These are phyloP conservation scores for Lepidostoma basale DNA, from an alignment of 1,140 invertebrate species.

Conservation along the genomic window DNA sequence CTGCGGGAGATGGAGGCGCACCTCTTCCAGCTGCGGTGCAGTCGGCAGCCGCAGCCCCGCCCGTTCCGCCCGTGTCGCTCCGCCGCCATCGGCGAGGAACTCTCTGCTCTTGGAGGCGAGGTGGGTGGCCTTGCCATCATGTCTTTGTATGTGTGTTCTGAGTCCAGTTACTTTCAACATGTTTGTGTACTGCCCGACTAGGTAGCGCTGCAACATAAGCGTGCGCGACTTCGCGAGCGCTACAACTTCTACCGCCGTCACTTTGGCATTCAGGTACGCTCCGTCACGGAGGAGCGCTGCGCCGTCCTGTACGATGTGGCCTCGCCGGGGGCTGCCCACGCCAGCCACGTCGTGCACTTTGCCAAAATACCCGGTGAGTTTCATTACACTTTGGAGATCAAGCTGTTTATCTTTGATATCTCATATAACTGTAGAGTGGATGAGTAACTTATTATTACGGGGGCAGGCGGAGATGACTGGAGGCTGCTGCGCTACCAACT, in stretches of 20 bases:
- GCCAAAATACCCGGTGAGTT: not conserved
- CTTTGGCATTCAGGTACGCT: slow-evolving; percentile 5
- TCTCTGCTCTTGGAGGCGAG: slow-evolving; percentile 1
- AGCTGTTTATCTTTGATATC: not conserved
- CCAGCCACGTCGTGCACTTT: not conserved
- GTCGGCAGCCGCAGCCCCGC: slow-evolving; percentile 1
- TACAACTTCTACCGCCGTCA: not conserved
- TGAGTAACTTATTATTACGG: slow-evolving; percentile 59
- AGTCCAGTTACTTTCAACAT: not conserved
- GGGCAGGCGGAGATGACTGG: slow-evolving; percentile 6
- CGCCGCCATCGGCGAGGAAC: slow-evolving; percentile 9
- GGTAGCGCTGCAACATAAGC: slow-evolving; percentile 11
- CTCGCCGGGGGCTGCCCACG: not conserved
- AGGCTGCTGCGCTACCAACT: not conserved
- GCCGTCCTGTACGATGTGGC: not conserved
- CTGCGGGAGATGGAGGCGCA: not conserved
- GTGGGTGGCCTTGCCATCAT: not conserved
- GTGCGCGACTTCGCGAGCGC: not conserved
- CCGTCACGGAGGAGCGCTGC: not conserved
- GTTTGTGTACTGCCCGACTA: not conserved
- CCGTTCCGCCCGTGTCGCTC: not conserved
- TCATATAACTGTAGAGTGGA: not conserved
- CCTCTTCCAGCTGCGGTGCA: slow-evolving; percentile 12
- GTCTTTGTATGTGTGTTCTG: no score
- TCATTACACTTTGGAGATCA: not conserved